These are phyloP conservation scores for Cylas formicarius DNA, from an alignment of 1,140 invertebrate genomes.

Conservation along the genomic window DNA sequence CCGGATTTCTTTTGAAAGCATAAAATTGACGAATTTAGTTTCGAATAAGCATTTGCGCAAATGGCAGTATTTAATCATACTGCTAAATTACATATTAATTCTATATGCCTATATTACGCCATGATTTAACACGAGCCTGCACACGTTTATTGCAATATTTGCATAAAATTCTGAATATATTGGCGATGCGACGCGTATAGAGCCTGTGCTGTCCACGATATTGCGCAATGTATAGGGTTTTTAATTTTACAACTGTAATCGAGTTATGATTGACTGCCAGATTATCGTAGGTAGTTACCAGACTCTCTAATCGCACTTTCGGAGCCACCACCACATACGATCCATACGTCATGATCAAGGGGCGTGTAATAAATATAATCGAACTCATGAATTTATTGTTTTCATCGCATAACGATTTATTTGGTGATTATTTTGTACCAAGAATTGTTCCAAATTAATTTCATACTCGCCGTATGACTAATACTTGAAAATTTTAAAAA, in stretches of 20 bases:
- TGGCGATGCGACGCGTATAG: slow-evolving; percentile 13
- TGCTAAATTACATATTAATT: slow-evolving; percentile 23
- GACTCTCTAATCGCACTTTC: slow-evolving; percentile 19
- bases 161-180: slow-evolving; percentile 23
- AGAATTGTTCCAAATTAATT: no score
- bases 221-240: slow-evolving; percentile 16
- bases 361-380: no score
- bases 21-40: no score
- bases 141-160: slow-evolving; percentile 26
- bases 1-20: no score
- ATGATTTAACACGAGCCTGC: slow-evolving; percentile 25
- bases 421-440: no score
- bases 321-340: neutral
- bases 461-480: no score
- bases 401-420: no score
- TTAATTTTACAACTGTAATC: slow-evolving; percentile 20
- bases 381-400: no score
- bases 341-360: no score
- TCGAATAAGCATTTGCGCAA: slow-evolving; percentile 20
- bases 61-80: slow-evolving; percentile 24
- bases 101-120: slow-evolving; percentile 23
- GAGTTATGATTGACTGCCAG: slow-evolving; percentile 20
- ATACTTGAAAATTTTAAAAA: no score
- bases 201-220: no score
- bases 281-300: slow-evolving; percentile 19